Percentiles rank a stretch among this genome's conserved stretches.
phyloP scores from a whole-genome alignment of 37 sponge, comb jelly and placozoan genomes.

The Eunapius fragilis region DNA sequence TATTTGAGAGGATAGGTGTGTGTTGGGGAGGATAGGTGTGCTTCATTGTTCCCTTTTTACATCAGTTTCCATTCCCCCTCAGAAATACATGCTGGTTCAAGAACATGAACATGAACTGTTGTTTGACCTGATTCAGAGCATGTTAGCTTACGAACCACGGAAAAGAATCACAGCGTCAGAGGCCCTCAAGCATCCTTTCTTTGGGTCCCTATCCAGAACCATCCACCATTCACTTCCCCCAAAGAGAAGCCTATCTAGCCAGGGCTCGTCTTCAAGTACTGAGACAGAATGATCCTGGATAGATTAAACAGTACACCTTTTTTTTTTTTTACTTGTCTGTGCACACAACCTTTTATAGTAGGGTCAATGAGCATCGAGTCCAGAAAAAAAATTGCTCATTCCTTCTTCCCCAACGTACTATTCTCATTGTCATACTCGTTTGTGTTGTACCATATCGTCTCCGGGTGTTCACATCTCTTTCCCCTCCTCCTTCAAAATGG shows the following conservation, averaged over 20 bases:
- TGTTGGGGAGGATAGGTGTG: too few species aligned
- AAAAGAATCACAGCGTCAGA: constrained; percentile 85
- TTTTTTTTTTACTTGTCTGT: too few species aligned
- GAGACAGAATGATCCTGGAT: constrained; percentile 51
- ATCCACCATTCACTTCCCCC: constrained; percentile 19
- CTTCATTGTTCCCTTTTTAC: background rate
- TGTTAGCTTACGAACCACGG: constrained; percentile 81
- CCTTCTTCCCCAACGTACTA: too few species aligned
- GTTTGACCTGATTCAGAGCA: constrained; percentile 89
- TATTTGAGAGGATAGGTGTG: too few species aligned
- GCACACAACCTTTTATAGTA: too few species aligned
- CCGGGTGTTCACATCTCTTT: too few species aligned
- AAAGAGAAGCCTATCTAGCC: constrained; percentile 57
- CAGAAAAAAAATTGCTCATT: too few species aligned
- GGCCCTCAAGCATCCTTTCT: constrained; percentile 90
- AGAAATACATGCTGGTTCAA: constrained; percentile 66
- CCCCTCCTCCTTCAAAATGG: too few species aligned
- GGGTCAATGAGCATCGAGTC: too few species aligned
- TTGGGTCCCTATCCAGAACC: constrained; percentile 33
- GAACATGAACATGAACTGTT: constrained; percentile 77
- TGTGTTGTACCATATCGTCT: too few species aligned
- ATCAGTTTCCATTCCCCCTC: background rate
- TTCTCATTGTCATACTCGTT: too few species aligned
- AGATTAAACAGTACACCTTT: background rate
- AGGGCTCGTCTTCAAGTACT: constrained; percentile 50